Evolutionary conservation across 2,113 vertebrate species (phyloP).

Genomic region (Ciconia stormi): DNA sequence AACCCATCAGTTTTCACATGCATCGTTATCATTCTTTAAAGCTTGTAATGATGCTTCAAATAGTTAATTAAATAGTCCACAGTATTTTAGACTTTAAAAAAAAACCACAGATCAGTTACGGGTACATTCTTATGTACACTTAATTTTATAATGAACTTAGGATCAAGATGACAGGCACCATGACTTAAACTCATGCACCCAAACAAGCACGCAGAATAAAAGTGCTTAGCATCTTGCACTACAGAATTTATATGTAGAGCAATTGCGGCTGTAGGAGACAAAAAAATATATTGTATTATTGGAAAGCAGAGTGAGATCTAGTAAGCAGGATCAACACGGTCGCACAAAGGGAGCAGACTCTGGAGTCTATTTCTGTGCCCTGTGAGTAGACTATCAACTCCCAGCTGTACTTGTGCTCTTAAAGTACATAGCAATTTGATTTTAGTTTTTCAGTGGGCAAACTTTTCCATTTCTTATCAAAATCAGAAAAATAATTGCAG

Average conservation of each 20-base stretch:
- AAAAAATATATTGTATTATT: not conserved
- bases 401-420: not conserved
- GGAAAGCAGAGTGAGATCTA: not conserved
- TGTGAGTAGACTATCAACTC: not conserved
- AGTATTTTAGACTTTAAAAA: not conserved
- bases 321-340: not conserved
- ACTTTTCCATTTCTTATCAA: not conserved
- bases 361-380: not conserved
- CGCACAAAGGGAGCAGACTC: not conserved
- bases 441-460: not conserved
- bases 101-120: too few relatives aligned
- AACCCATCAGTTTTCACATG: not conserved
- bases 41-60: not conserved
- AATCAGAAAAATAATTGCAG: not conserved
- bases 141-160: not conserved
- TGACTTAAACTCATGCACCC: not conserved
- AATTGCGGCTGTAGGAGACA: not conserved
- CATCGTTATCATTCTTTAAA: not conserved
- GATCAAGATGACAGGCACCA: not conserved
- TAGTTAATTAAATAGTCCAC: not conserved
- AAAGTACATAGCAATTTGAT: not conserved
- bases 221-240: not conserved
- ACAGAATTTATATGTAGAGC: not conserved
- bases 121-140: not conserved
- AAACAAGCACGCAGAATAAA: not conserved